phyloP scores from a whole-genome alignment of 2,888 invertebrate species.

The Dicyrtoma fusca region DNA sequence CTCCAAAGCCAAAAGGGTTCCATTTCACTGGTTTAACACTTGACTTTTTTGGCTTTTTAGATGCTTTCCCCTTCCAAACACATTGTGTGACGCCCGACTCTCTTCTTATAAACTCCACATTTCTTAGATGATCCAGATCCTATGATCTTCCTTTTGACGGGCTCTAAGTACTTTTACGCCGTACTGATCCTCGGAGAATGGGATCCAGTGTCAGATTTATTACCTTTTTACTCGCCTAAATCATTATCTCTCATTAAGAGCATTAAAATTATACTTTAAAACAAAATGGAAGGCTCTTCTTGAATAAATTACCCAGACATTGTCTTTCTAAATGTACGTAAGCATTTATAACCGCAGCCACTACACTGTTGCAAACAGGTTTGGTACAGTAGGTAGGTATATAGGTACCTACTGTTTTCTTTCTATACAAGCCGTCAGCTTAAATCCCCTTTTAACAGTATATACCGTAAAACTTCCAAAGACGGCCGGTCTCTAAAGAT shows the following conservation, averaged over 20 bases:
- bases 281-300: not conserved
- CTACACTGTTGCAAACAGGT: too few relatives aligned
- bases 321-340: too few relatives aligned
- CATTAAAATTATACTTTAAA: not conserved
- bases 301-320: constrained; percentile 14
- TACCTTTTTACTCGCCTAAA: not conserved
- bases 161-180: not conserved
- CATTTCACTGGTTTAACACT: constrained; percentile 19
- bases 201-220: constrained; percentile 10
- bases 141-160: not conserved
- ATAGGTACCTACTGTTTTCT: too few relatives aligned
- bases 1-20: constrained; percentile 19
- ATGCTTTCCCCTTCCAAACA: not conserved
- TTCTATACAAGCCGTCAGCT: too few relatives aligned
- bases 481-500: too few relatives aligned
- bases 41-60: constrained; percentile 9
- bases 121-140: not conserved
- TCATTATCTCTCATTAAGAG: not conserved
- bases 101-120: not conserved
- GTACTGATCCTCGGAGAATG: not conserved
- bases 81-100: not conserved
- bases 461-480: too few relatives aligned
- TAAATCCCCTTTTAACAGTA: too few relatives aligned
- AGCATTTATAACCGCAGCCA: too few relatives aligned
- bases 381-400: too few relatives aligned